A percentile compares a stretch with the other conserved stretches of the same genome.
Conservation (phyloP, 2,113 vertebrate genomes). For the Canis aureus region DNA sequence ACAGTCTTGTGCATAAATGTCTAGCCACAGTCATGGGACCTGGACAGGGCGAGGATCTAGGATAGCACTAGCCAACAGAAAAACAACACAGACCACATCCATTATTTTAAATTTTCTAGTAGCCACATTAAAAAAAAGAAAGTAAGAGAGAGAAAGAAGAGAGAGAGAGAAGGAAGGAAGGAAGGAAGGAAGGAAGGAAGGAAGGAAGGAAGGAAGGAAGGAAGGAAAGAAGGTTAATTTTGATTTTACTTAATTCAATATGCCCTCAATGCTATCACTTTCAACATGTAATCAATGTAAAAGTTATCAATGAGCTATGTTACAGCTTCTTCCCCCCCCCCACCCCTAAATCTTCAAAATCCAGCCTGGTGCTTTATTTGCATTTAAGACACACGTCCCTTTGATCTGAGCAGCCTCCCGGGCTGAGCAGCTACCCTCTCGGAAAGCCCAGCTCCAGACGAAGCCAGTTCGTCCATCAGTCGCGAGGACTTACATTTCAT, state of each 20-base stretch:
- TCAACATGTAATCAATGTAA: background rate
- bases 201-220: background rate
- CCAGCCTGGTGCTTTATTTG: background rate
- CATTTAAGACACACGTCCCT: rapidly evolving
- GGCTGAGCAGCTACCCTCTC: rapidly evolving
- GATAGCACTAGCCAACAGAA: rapidly evolving
- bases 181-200: too few species aligned
- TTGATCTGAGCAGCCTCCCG: background rate
- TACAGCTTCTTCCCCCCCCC: background rate
- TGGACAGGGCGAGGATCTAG: rapidly evolving
- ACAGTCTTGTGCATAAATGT: rapidly evolving
- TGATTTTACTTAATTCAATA: background rate
- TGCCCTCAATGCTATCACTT: background rate
- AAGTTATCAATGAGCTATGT: background rate
- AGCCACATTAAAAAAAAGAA: background rate
- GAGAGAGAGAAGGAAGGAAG: background rate
- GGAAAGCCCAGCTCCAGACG: background rate
- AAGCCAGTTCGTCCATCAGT: rapidly evolving
- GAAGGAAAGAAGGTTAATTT: background rate
- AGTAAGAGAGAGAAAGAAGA: too few species aligned
- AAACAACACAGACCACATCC: background rate
- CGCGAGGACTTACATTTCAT: rapidly evolving
- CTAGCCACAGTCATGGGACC: background rate
- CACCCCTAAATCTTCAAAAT: background rate
- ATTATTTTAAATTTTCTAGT: background rate